Base-by-base conservation (phyloP, 2,888 invertebrate genomes). In the Lochmaea capreae region DNA sequence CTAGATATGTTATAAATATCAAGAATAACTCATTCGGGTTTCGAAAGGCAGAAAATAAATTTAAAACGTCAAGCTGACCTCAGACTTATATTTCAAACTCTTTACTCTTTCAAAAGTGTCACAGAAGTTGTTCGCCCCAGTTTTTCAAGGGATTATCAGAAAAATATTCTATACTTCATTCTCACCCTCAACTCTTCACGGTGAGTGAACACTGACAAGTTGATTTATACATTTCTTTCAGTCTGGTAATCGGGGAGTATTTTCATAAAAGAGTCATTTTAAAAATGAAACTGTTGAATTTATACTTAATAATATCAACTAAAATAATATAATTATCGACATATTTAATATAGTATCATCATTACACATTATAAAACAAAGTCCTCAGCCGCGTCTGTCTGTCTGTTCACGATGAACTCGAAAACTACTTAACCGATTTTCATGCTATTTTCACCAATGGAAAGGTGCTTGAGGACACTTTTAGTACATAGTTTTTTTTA, bases 101-200 rank as follows among this genome's bases (percentile, higher is more conserved):
- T 65, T 59, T 33, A 3, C 26, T 59, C 59, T 59, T 59, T 65
- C 18, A 65, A 65, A 65, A 65, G 22, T 49, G 65, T 65, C 65
- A 65, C 65, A 22, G 11, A 16, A 46, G 65, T 65, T 65, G 26
- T 14, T 52, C 52, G 46, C 14, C 14, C 26, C 65, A 65, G 49
- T 65, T 65, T 46, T 65, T 65, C 26, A 33, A 11, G n/a, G 59
- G 9, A 59, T 59, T 59, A 59, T 59, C 59, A 59, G 58, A 33
- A 26, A 54, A 59, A 59, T 59, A 59, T 59, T 59, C 33, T 59
- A 59, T 59, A 26, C 14, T 59, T 59, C 59, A 33, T 59, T 59
- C 12, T 59, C 39, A 39, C 59, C 59, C 33, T 59, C 12, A 59
- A 59, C 26, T 59, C 59, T 59, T 59, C 33, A 59, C 39, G 59